phyloP scores from a whole-genome alignment of 64 coral and sea anemone genomes.

The Actinia equina region DNA sequence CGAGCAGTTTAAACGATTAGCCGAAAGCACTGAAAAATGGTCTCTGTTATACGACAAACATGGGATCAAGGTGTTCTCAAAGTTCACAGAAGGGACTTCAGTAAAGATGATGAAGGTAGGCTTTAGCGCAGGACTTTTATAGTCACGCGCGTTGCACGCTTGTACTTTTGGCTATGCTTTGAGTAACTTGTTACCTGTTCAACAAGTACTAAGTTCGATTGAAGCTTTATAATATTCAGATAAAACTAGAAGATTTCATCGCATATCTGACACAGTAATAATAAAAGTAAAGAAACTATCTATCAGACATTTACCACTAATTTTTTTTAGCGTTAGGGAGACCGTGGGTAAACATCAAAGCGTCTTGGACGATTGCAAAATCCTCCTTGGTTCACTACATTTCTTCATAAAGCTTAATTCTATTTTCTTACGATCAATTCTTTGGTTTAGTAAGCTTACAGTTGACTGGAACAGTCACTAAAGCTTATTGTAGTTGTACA shows the following conservation, averaged over 20 bases:
- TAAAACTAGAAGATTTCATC: slow-evolving; percentile 6
- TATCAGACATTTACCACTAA: not conserved
- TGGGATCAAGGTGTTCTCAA: slow-evolving; percentile 75
- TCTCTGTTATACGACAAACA: slow-evolving; percentile 87
- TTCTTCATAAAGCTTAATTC: too few relatives aligned
- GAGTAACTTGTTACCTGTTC: not conserved
- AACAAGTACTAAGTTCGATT: not conserved
- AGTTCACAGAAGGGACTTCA: slow-evolving; percentile 79
- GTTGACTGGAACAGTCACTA: too few relatives aligned
- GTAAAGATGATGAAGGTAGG: slow-evolving; percentile 93
- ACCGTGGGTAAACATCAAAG: not conserved
- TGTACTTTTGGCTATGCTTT: not conserved
- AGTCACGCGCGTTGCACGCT: not conserved
- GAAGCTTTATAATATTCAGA: not conserved
- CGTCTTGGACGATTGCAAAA: not conserved
- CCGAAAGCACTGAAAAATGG: slow-evolving; percentile 84
- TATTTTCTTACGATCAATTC: not conserved
- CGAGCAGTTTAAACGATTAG: slow-evolving; percentile 79
- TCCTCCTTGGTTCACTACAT: too few relatives aligned
- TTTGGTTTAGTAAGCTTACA: not conserved
- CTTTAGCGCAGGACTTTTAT: not conserved
- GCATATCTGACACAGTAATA: not conserved
- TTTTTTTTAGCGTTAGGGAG: not conserved
- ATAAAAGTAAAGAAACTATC: not conserved
- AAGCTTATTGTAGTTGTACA: not conserved